These are phyloP conservation scores for Leguminivora glycinivorella DNA, from an alignment of 1,140 invertebrate genomes.

Conservation along the genomic window DNA sequence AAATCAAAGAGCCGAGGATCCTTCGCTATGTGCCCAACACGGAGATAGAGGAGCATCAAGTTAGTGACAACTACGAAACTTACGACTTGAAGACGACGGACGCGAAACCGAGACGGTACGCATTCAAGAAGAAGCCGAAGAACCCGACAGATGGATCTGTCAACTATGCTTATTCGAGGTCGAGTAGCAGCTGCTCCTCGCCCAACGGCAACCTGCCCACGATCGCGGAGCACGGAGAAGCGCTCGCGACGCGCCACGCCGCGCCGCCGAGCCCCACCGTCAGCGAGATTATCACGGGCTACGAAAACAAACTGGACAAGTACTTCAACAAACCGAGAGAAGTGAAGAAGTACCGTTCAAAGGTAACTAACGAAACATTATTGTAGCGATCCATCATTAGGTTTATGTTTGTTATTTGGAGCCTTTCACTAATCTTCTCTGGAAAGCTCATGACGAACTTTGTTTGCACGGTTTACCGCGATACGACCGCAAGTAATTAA, in stretches of 20 bases:
- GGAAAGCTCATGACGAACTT: conserved; percentile 19
- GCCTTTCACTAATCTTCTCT: conserved; percentile 20
- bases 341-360: conserved; percentile 57
- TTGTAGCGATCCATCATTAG: background rate
- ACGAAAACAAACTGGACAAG: conserved; percentile 69
- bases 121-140: conserved; percentile 69
- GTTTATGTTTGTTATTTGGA: conserved; percentile 13
- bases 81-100: conserved; percentile 64
- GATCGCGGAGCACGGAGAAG: conserved; percentile 68
- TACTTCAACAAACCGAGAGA: conserved; percentile 70
- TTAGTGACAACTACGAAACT: conserved; percentile 67
- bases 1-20: conserved; percentile 64
- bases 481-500: conserved; percentile 15
- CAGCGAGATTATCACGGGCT: conserved; percentile 46
- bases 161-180: conserved; percentile 69
- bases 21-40: conserved; percentile 68
- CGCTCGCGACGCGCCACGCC: conserved; percentile 62
- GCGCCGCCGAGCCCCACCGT: conserved; percentile 44
- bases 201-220: conserved; percentile 65
- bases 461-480: conserved; percentile 22
- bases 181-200: conserved; percentile 69
- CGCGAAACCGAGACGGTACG: conserved; percentile 56
- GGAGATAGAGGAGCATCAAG: conserved; percentile 63
- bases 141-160: conserved; percentile 69
- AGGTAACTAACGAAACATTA: conserved; percentile 55